A percentile compares a stretch with the other conserved stretches of the same genome.
Evolutionary conservation across 1,140 invertebrate genomes (phyloP).

Genomic region (Stenopsyche tienmushanensis): DNA sequence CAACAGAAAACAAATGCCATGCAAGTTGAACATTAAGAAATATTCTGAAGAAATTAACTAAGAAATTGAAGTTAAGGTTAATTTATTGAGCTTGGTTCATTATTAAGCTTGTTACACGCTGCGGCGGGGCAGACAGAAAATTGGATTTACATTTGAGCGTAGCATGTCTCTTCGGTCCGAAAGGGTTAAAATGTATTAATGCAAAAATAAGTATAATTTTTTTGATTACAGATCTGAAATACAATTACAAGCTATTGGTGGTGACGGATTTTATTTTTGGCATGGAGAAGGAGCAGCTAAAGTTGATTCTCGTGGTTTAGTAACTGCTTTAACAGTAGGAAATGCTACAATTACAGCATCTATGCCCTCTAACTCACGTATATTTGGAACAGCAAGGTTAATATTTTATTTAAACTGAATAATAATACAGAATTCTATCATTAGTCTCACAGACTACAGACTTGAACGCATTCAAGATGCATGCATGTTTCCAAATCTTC

Average conservation of each 20-base stretch:
- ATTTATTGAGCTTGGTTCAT: too few relatives aligned
- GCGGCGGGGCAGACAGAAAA: too few relatives aligned
- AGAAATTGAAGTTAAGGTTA: too few relatives aligned
- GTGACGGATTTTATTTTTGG: slow-evolving; percentile 35
- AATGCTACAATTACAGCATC: slow-evolving; percentile 27
- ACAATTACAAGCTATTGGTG: slow-evolving; percentile 32
- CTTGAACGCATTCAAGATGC: too few relatives aligned
- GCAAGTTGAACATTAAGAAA: too few relatives aligned
- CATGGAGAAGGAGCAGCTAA: slow-evolving; percentile 17
- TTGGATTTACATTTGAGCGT: too few relatives aligned
- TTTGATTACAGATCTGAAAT: slow-evolving; percentile 25
- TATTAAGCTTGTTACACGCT: too few relatives aligned
- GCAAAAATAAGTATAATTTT: background rate
- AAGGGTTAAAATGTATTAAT: background rate
- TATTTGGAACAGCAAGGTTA: slow-evolving; percentile 33
- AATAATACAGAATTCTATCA: background rate
- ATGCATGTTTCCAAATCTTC: too few relatives aligned
- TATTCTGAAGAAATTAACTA: too few relatives aligned
- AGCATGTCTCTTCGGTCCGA: too few relatives aligned
- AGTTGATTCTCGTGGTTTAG: slow-evolving; percentile 20
- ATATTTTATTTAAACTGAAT: background rate
- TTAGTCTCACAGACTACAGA: too few relatives aligned
- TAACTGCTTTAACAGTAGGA: slow-evolving; percentile 25
- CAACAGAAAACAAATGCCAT: too few relatives aligned
- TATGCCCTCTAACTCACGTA: slow-evolving; percentile 33